phyloP scores from a whole-genome alignment of 2,797 vertebrate genomes.

The Petrocephalus schoutedeni region DNA sequence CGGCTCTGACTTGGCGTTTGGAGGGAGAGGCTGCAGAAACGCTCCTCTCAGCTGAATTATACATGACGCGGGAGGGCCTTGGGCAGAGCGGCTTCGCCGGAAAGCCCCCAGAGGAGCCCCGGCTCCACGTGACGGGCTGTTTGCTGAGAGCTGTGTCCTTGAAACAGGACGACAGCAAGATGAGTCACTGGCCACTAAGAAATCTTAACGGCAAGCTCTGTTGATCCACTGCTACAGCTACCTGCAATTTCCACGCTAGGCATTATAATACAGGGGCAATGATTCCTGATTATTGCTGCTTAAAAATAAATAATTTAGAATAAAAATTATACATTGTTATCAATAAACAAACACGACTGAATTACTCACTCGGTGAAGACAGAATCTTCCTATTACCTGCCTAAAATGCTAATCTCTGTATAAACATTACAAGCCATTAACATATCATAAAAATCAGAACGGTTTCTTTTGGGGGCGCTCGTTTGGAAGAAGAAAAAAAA shows the following conservation, averaged over 20 bases:
- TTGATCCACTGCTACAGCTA: neutral
- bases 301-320: neutral
- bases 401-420: constrained; percentile 7
- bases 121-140: constrained; percentile 34
- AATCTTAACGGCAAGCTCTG: neutral
- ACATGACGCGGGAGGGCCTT: constrained; percentile 50
- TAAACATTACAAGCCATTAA: neutral
- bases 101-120: neutral
- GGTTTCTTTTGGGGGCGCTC: neutral
- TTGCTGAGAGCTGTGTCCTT: constrained; percentile 48
- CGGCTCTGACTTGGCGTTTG: neutral
- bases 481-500: neutral
- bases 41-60: constrained; percentile 60
- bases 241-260: neutral
- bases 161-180: constrained; percentile 48
- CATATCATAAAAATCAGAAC: neutral
- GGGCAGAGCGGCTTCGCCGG: constrained; percentile 28
- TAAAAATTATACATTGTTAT: neutral
- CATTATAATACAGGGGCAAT: neutral
- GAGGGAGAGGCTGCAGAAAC: neutral
- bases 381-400: neutral
- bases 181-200: neutral
- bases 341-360: neutral
- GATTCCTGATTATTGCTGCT: neutral
- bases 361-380: neutral